Conservation (phyloP, 1,140 invertebrate genomes). For the Lucilia sericata region DNA sequence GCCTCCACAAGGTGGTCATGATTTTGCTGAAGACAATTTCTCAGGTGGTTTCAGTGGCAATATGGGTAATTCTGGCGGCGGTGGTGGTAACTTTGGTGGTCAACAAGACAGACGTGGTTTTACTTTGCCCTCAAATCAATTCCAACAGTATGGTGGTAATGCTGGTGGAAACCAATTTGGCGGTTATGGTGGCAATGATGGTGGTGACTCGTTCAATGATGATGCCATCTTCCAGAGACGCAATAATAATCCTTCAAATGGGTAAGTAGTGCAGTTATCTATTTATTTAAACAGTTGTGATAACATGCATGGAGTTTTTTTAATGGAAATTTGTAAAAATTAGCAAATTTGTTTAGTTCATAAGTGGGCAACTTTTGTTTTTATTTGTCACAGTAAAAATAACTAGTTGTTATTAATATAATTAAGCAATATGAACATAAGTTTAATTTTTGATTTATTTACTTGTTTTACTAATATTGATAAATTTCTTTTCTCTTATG, state of each 20-base stretch:
- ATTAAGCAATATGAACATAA: too few relatives aligned
- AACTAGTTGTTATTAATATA: too few relatives aligned
- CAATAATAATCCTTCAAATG: slow-evolving; percentile 33
- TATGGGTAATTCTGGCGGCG: slow-evolving; percentile 46
- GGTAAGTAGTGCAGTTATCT: slow-evolving; percentile 40
- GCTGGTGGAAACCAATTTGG: background rate
- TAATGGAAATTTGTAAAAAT: too few relatives aligned
- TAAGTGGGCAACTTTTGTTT: too few relatives aligned
- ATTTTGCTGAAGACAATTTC: slow-evolving; percentile 17
- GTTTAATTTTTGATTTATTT: too few relatives aligned
- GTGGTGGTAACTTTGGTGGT: slow-evolving; percentile 47
- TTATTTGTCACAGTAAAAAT: too few relatives aligned
- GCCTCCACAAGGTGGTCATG: slow-evolving; percentile 7
- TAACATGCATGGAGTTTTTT: too few relatives aligned
- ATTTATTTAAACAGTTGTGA: too few relatives aligned
- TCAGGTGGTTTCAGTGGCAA: slow-evolving; percentile 50
- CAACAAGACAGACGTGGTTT: slow-evolving; percentile 50
- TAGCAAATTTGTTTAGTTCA: too few relatives aligned
- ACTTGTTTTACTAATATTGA: too few relatives aligned
- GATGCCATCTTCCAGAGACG: slow-evolving; percentile 2
- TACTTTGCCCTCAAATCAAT: slow-evolving; percentile 38
- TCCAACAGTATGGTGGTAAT: slow-evolving; percentile 31
- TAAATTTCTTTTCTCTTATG: too few relatives aligned
- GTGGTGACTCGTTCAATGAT: slow-evolving; percentile 19
- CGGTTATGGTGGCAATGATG: slow-evolving; percentile 11